These are phyloP conservation scores for Grammomys surdaster DNA, from an alignment of 2,113 vertebrate species.

Conservation along the genomic window DNA sequence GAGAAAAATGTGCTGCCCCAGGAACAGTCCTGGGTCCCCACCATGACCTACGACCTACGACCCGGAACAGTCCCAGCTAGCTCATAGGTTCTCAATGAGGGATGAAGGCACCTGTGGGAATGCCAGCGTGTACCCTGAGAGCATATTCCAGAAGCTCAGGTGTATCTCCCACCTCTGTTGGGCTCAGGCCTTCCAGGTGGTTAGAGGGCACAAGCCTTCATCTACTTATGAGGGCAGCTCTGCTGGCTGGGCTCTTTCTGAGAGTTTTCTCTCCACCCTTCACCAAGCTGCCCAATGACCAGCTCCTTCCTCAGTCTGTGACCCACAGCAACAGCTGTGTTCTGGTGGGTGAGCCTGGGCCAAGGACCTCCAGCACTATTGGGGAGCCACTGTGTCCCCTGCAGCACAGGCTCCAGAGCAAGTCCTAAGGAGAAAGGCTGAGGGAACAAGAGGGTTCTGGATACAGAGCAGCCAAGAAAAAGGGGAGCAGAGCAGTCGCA, in stretches of 20 bases:
- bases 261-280: background rate
- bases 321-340: rapidly evolving
- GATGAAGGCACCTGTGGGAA: background rate
- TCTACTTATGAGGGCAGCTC: background rate
- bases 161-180: rapidly evolving
- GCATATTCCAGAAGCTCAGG: background rate
- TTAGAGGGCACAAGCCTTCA: background rate
- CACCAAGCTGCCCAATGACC: background rate
- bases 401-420: background rate
- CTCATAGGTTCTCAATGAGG: conserved; percentile 24
- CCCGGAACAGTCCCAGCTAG: background rate
- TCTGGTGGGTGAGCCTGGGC: background rate
- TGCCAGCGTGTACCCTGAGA: no score
- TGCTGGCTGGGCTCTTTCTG: background rate
- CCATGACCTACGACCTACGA: conserved; percentile 35
- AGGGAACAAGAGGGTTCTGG: rapidly evolving
- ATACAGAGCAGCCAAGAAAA: background rate
- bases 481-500: background rate
- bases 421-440: background rate
- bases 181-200: background rate
- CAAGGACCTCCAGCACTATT: rapidly evolving
- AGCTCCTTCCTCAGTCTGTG: background rate
- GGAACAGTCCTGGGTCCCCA: conserved; percentile 15
- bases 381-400: background rate
- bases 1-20: conserved; percentile 81